Conservation (phyloP, 2,113 vertebrate genomes). For the Lanius collurio region DNA sequence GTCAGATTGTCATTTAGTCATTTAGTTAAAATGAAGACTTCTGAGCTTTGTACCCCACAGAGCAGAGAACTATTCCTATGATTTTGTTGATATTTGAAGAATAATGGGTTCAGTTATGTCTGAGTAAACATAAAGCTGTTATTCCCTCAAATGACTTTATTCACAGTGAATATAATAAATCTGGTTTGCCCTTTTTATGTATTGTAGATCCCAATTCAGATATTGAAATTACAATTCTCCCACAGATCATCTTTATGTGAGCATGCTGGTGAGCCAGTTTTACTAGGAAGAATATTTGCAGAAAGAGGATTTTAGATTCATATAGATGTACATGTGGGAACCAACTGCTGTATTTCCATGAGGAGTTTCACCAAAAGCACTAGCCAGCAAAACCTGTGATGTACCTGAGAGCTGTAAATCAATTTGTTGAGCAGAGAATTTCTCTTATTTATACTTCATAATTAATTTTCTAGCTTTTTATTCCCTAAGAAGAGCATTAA, state of each 20-base stretch:
- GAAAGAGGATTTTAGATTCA: background rate
- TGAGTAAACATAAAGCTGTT: slow-evolving; percentile 11
- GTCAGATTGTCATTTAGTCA: background rate
- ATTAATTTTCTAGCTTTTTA: background rate
- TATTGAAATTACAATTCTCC: background rate
- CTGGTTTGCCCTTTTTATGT: background rate
- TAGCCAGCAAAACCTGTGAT: background rate
- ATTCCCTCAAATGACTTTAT: background rate
- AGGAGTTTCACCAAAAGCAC: background rate
- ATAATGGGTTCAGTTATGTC: background rate
- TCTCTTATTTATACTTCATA: background rate
- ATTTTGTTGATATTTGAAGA: background rate
- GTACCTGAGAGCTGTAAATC: background rate
- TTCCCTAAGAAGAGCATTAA: background rate
- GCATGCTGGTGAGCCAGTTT: background rate
- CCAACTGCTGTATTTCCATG: background rate
- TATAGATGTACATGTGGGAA: background rate
- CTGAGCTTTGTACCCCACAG: background rate
- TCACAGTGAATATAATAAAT: background rate
- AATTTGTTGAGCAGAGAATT: background rate
- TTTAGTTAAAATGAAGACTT: background rate
- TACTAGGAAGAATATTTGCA: background rate
- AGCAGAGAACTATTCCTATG: background rate
- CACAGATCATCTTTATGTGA: background rate
- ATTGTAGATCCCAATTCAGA: background rate